Evolutionary conservation across 2,888 invertebrate genomes (phyloP).

Genomic region (Papilio gigon): DNA sequence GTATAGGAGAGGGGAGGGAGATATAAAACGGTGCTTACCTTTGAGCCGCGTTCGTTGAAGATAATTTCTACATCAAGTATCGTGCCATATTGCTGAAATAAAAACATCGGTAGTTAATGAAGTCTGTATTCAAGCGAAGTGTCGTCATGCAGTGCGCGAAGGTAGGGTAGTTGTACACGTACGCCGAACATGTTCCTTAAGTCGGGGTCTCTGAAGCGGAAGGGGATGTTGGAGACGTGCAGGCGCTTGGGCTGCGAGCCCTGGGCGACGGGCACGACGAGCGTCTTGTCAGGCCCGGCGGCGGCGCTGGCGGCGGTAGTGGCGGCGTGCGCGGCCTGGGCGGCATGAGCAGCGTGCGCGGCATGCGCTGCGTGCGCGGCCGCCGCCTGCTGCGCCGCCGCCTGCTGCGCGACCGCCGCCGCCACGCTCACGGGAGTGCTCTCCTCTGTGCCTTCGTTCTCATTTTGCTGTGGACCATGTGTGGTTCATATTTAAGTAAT

Average conservation of each 20-base stretch:
- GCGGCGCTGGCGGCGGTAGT: slow-evolving; percentile 61
- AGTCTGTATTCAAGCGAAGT: slow-evolving; percentile 37
- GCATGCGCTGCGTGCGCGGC: slow-evolving; percentile 76
- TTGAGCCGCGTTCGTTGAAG: slow-evolving; percentile 99
- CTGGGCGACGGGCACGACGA: slow-evolving; percentile 79
- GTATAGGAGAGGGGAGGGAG: slow-evolving; percentile 10
- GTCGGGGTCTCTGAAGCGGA: slow-evolving; percentile 99
- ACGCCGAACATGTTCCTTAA: slow-evolving; percentile 99
- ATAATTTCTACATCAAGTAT: slow-evolving; percentile 99
- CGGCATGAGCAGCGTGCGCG: slow-evolving; percentile 64
- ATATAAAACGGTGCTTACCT: slow-evolving; percentile 88
- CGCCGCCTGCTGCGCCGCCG: slow-evolving; percentile 74
- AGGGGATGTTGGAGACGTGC: slow-evolving; percentile 99
- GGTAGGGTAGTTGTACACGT: slow-evolving; percentile 75
- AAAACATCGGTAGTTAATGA: slow-evolving; percentile 65
- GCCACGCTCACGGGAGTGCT: slow-evolving; percentile 79
- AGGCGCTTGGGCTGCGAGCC: slow-evolving; percentile 93
- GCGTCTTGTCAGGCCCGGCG: slow-evolving; percentile 72
- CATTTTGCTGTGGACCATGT: slow-evolving; percentile 61
- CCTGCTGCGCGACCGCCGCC: slow-evolving; percentile 67
- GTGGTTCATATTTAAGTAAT: neutral
- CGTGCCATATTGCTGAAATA: slow-evolving; percentile 97
- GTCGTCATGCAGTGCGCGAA: slow-evolving; percentile 49
- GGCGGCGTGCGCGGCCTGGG: slow-evolving; percentile 60
- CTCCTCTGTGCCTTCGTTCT: slow-evolving; percentile 81